Base-by-base conservation (phyloP, 2,888 invertebrate species). In the Cryptus armator region DNA sequence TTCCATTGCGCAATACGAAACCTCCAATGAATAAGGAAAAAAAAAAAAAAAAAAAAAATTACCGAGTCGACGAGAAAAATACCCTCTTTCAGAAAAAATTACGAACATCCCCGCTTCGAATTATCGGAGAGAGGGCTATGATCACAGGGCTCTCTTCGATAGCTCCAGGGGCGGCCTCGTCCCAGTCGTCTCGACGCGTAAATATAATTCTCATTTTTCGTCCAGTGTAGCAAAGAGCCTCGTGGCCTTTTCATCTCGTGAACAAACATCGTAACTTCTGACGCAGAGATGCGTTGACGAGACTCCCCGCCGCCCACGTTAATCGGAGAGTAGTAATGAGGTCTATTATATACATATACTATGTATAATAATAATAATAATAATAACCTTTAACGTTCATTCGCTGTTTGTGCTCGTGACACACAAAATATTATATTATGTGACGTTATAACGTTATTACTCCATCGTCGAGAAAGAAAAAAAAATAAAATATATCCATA, bases 141-240 rank as follows among this genome's bases (percentile, higher is more conserved):
- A 81, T 76, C 81, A 80, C 80, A 80, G 66, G 44, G 75, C 46
- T 19, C 68, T 37, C 56, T 56, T 24, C 56, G 56, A 62, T 70
- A 43, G 62, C 53, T 76, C 14, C n/a, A 24, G 59, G 56, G 46
- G 19, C 29, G n/a, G 48, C 51, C 14, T 51, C 19, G 37, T 56
- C 48, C 14, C 51, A 37, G 62, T 62, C 62, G 44, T 70, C 75
- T 51, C 70, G 16, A 48, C 81, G 62, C 81, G 68, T 81, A 81
- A 81, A 81, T 81, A 81, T 76, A 64, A 81, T 81, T 81, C 81
- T 62, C 70, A 81, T 81, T 81, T 76, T 76, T 68, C 81, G 29
- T 62, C 62, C 51, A 44, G 70, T n/a, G 43, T 75, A 68, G 70
- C 70, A 75, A 76, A 71, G 53, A 24, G 29, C 29, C 64, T 70